Conservation (phyloP, 2,113 vertebrate species). For the Nestor notabilis region DNA sequence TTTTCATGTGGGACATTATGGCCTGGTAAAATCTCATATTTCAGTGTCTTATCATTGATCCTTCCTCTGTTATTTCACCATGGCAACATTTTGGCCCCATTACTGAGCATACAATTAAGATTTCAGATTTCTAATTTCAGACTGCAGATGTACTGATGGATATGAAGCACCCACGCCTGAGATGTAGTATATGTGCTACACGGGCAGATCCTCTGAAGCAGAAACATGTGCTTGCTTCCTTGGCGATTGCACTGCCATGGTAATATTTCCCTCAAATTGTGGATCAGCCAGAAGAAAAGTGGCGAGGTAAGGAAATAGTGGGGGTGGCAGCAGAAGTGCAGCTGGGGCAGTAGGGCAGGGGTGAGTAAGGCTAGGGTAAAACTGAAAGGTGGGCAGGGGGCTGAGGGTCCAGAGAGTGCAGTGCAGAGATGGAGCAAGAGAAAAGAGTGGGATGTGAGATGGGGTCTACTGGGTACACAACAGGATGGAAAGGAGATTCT, state of each 20-base stretch:
- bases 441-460: background rate
- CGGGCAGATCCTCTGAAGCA: slow-evolving; percentile 8
- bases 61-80: slow-evolving; percentile 38
- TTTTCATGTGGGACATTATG: background rate
- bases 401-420: background rate
- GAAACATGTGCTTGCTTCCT: background rate
- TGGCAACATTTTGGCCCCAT: slow-evolving; percentile 53
- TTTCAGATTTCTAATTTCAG: slow-evolving; percentile 63
- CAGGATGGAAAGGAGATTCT: background rate
- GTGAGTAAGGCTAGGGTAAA: background rate
- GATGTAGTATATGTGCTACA: slow-evolving; percentile 4
- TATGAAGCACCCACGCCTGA: slow-evolving; percentile 42
- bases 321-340: background rate
- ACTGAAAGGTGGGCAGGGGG: background rate
- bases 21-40: background rate
- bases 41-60: background rate
- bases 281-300: background rate
- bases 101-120: slow-evolving; percentile 42
- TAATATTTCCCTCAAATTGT: background rate
- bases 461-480: background rate
- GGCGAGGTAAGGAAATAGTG: background rate
- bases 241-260: background rate
- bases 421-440: background rate
- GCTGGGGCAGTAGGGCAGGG: background rate
- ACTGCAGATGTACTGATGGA: slow-evolving; percentile 53